Evolutionary conservation across 2,113 vertebrate genomes (phyloP), one percentile per base, ranked within the genome.

Genomic region (Cichladusa arquata): DNA sequence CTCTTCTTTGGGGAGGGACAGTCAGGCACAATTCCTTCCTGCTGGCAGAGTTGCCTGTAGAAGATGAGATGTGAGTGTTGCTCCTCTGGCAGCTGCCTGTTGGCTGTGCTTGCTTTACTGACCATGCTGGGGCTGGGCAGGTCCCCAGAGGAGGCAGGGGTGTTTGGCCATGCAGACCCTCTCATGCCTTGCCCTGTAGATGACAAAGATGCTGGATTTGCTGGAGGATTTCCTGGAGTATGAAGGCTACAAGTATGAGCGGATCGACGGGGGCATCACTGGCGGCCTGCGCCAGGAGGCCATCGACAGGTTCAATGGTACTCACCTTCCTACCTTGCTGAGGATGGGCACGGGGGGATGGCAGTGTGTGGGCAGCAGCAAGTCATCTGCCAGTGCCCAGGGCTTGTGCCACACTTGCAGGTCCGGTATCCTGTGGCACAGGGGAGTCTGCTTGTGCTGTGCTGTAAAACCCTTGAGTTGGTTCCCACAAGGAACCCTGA

Each of bases 171-270:
- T 2, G n/a, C 34, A 14, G 50, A 65, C 18, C 66, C 1, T 3
- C 40, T 64, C 3, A 7, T 42, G 40, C 56, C 36, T 91, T 48
- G 82, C 84, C 93, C 99, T 42, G 64, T 84, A 97, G 99, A 99
- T 99, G 99, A 99, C 99, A 3, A 99, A 99, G 98, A 99, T 99
- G 99, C 94, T 99, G 98, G 99, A 99, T 96, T 97, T 99, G 80
- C 97, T 99, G 84, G 99, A 99, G 96, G 99, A 99, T 84, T 99
- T 99, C 92, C 96, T 99, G 93, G 99, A 99, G 94, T 99, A 98
- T 0, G 99, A 99, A 92, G 99, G 99, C 66, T 99, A 99, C 96
- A 99, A 99, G 95, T 99, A 99, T 0, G 99, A 99, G 88, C 98
- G 99, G 26, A 99, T 99, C 1, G 99, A 99, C 0, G 99, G 99